These are phyloP conservation scores for Idris sp. DNA, from an alignment of 1,140 invertebrate species.

Conservation along the genomic window DNA sequence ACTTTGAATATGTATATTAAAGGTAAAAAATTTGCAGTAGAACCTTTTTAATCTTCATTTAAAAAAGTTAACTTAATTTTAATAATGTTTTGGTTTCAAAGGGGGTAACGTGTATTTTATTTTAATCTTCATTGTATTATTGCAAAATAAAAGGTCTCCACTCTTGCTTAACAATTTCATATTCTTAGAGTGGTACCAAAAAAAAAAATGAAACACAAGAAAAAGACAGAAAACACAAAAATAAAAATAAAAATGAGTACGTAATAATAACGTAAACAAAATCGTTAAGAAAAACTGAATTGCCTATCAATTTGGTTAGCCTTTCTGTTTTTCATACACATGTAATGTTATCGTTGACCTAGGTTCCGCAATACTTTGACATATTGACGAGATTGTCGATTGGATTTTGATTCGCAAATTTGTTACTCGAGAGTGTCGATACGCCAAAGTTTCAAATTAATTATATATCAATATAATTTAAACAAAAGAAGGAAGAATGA, in stretches of 20 bases:
- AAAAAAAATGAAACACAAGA: too few species aligned
- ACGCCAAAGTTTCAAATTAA: too few species aligned
- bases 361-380: conserved; percentile 27
- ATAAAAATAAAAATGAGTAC: conserved; percentile 21
- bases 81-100: too few species aligned
- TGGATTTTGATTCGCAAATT: conserved; percentile 59
- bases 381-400: conserved; percentile 35
- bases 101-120: conserved; percentile 62
- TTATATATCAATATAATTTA: too few species aligned
- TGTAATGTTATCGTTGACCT: conserved; percentile 9
- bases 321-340: conserved; percentile 10
- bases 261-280: conserved; percentile 40
- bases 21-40: conserved; percentile 78
- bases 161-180: conserved; percentile 32
- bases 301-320: conserved; percentile 12
- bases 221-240: conserved; percentile 28
- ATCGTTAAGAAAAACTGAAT: conserved; percentile 25
- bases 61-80: too few species aligned
- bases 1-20: conserved; percentile 68
- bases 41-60: conserved; percentile 63
- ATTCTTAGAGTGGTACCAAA: conserved; percentile 1
- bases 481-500: too few species aligned
- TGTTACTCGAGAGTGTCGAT: conserved; percentile 27
- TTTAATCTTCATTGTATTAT: conserved; percentile 40
- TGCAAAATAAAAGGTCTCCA: conserved; percentile 45